Base-by-base conservation (phyloP, 2,113 vertebrate genomes). In the Pelobates fuscus region DNA sequence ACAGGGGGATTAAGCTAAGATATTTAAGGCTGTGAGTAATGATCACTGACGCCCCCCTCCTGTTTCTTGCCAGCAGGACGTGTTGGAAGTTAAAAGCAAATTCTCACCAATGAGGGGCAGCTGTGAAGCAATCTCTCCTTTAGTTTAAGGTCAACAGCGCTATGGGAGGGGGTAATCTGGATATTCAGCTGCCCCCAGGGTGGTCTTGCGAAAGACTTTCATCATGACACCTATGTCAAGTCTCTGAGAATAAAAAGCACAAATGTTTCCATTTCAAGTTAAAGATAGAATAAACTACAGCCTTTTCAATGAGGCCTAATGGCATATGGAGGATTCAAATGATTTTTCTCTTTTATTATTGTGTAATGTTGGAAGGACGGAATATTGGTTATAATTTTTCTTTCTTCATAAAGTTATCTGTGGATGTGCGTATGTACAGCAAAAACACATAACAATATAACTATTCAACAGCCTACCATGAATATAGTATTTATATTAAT, bases 71-170 rank as follows among this genome's bases (percentile, higher is more conserved):
- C 6, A 58, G 15, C 82, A 70, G 78, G 80, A 80, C 11, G 41
- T 82, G 67, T 79, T 55, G 72, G 71, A 72, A 54, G 69, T 82
- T 20, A 71, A 80, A 78, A 60, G 43, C 23, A 83, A 65, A 75
- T 65, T 59, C 64, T 30, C 27, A 5, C 23, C 54, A 18, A 14
- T 8, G 44, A 49, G 44, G 44, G 2, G 11, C 67, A 37, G 17
- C 76, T 64, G 0, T 0, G 21, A 4, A 24, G 68, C 70, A 46
- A 20, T 7, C 52, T 62, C 63, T 63, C 63, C 15, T 66, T 61
- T 44, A 62, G 32, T 63, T 69, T 72, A 24, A 24, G 70, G 2
- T 70, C 10, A 55, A 17, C 30, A 78, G 20, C 29, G 54, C 24
- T 20, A 1, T 7, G 72, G 54, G 54, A 46, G 72, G 72, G 60